phyloP scores from a whole-genome alignment of 2,113 vertebrate genomes.

The Pogonocichla stellata region DNA sequence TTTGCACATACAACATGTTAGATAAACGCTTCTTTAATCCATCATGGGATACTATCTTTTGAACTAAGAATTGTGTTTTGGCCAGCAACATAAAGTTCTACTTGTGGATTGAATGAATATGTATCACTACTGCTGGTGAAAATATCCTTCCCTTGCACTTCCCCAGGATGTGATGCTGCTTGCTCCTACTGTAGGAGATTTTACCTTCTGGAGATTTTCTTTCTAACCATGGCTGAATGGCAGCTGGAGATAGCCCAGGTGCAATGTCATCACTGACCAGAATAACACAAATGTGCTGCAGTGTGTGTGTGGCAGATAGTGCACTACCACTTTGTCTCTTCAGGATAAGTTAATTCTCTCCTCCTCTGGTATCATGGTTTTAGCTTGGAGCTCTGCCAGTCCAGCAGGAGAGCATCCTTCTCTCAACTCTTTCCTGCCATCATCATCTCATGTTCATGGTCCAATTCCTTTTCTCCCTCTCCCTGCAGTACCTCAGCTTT shows the following conservation, averaged over 20 bases:
- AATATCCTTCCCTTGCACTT: not conserved
- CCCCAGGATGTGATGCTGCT: not conserved
- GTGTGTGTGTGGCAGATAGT: not conserved
- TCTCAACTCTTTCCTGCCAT: not conserved
- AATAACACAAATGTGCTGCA: not conserved
- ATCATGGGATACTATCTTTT: not conserved
- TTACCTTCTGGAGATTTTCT: not conserved
- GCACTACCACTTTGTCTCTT: not conserved
- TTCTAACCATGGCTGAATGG: not conserved
- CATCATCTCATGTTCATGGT: not conserved
- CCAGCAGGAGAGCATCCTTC: not conserved
- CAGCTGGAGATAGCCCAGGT: not conserved
- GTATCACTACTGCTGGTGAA: not conserved
- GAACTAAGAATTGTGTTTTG: not conserved
- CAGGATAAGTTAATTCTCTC: not conserved
- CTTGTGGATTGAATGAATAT: not conserved
- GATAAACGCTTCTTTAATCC: not conserved
- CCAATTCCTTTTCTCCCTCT: not conserved
- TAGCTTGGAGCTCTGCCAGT: not conserved
- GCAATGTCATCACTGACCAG: accelerated
- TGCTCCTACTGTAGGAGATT: not conserved
- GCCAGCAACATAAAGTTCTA: not conserved
- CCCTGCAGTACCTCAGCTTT: not conserved
- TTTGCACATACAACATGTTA: not conserved
- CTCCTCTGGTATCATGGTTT: not conserved